These are phyloP conservation scores for Heterodera filipjevi DNA, from an alignment of 2,888 invertebrate genomes.

Conservation along the genomic window DNA sequence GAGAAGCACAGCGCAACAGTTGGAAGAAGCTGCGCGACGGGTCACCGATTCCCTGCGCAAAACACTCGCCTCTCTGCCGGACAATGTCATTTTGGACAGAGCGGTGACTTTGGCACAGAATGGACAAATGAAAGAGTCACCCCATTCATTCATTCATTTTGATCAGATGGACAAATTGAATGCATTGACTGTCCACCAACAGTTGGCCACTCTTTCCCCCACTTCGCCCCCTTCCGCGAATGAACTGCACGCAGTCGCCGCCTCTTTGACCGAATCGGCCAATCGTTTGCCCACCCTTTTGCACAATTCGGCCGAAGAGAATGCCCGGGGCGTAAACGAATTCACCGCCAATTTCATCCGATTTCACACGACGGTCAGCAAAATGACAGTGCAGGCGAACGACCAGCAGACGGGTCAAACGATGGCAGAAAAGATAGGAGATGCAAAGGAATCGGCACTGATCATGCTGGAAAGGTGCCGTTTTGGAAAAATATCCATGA, in stretches of 20 bases:
- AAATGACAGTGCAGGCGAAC: constrained; percentile 16
- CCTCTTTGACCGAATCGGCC: not conserved
- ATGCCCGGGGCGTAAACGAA: not conserved
- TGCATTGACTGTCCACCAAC: not conserved
- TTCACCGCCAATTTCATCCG: not conserved
- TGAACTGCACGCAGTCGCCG: constrained; percentile 15
- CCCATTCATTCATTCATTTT: no score
- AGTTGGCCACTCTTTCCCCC: not conserved
- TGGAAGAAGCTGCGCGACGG: constrained; percentile 52
- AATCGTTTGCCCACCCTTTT: constrained; percentile 4
- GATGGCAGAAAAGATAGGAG: constrained; percentile 21
- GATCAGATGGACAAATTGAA: constrained; percentile 19
- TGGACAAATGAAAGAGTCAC: not conserved
- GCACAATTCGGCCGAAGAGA: not conserved
- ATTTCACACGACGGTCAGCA: not conserved
- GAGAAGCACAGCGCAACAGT: constrained; percentile 42
- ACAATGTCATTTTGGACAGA: constrained; percentile 89
- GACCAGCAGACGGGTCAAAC: constrained; percentile 8
- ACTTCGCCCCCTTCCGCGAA: not conserved
- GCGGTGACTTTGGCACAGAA: constrained; percentile 65
- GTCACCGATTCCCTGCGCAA: constrained; percentile 72
- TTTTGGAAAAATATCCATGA: no score
- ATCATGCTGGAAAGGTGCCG: not conserved
- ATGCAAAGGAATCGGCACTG: not conserved
- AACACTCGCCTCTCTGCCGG: constrained; percentile 84